A percentile compares a stretch with the other conserved stretches of the same genome.
Conservation (phyloP, 2,113 vertebrate genomes). For the Rattus rattus region DNA sequence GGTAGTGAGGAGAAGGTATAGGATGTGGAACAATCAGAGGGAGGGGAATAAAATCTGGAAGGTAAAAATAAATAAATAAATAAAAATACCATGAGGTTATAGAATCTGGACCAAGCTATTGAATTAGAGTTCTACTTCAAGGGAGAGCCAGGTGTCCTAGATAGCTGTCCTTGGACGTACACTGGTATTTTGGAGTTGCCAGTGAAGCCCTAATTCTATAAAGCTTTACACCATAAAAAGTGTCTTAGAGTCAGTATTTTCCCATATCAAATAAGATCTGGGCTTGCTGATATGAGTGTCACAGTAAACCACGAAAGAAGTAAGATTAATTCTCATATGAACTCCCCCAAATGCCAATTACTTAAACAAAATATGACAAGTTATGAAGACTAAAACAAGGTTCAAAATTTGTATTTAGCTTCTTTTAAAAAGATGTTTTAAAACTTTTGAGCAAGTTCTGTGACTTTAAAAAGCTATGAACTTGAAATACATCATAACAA, state of each 20-base stretch:
- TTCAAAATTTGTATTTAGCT: not conserved
- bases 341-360: not conserved
- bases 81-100: not conserved
- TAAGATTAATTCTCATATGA: not conserved
- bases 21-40: too few species aligned
- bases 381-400: not conserved
- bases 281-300: not conserved
- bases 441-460: not conserved
- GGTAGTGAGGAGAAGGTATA: too few species aligned
- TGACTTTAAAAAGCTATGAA: not conserved
- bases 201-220: not conserved
- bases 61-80: too few species aligned
- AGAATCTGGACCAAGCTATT: not conserved
- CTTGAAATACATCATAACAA: slow-evolving; percentile 14
- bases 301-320: not conserved
- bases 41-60: too few species aligned
- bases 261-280: not conserved
- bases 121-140: not conserved
- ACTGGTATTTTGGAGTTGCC: not conserved
- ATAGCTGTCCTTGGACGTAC: not conserved
- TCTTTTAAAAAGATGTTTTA: not conserved
- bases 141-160: not conserved
- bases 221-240: not conserved
- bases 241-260: not conserved
- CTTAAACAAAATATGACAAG: not conserved